Conservation (phyloP, 1,140 invertebrate species). For the Bombus balteatus region DNA sequence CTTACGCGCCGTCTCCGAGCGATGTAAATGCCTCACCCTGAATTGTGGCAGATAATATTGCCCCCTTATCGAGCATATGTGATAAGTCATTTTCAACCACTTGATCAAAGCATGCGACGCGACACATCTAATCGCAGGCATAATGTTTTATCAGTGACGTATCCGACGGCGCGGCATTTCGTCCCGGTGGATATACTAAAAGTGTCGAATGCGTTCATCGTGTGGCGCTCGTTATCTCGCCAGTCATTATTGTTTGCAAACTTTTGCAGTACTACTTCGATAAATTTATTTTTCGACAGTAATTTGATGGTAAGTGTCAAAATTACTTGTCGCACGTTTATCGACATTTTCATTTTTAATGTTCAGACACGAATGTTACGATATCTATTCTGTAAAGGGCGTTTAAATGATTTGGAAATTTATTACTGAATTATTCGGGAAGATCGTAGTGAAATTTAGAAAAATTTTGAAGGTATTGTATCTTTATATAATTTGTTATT, state of each 20-base stretch:
- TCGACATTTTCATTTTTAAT: too few species aligned
- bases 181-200: slow-evolving; percentile 1
- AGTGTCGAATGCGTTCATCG: slow-evolving; percentile 12
- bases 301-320: neutral
- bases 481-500: too few species aligned
- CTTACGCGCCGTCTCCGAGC: neutral
- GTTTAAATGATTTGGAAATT: too few species aligned
- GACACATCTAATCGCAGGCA: slow-evolving; percentile 47
- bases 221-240: slow-evolving; percentile 12
- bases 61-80: slow-evolving; percentile 8
- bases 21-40: neutral
- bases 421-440: too few species aligned
- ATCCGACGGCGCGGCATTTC: slow-evolving; percentile 5
- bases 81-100: neutral
- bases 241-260: slow-evolving; percentile 48
- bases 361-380: too few species aligned
- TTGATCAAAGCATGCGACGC: slow-evolving; percentile 41
- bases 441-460: too few species aligned
- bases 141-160: slow-evolving; percentile 64
- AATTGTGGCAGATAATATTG: neutral
- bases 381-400: too few species aligned
- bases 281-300: neutral
- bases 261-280: neutral
- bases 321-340: neutral
- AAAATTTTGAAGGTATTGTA: too few species aligned